These are phyloP conservation scores for Scortum barcoo DNA, from an alignment of 2,113 vertebrate genomes.

Conservation along the genomic window DNA sequence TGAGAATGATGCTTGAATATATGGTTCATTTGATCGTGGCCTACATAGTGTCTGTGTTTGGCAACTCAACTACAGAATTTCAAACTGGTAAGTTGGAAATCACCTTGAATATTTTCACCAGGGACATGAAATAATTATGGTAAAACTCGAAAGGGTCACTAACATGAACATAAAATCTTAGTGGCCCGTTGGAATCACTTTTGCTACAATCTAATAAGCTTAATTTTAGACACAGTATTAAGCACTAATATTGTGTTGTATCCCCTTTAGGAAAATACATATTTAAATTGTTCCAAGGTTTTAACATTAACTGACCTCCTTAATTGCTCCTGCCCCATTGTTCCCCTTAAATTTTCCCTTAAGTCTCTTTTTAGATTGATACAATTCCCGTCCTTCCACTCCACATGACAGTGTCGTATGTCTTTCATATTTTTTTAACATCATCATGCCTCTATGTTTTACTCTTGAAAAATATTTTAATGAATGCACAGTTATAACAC, in stretches of 20 bases:
- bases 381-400: background rate
- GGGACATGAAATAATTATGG: background rate
- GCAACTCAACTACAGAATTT: constrained; percentile 11
- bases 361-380: background rate
- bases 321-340: background rate
- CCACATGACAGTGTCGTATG: background rate
- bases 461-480: no score
- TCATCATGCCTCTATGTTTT: no score
- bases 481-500: no score
- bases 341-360: background rate
- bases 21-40: constrained; percentile 49
- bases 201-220: background rate
- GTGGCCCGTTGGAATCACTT: background rate
- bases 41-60: constrained; percentile 53
- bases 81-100: background rate
- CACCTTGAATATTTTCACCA: background rate
- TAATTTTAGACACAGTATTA: background rate
- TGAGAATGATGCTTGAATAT: constrained; percentile 38
- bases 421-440: background rate
- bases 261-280: background rate
- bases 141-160: background rate
- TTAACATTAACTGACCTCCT: background rate
- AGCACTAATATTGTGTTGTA: background rate
- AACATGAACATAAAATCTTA: background rate
- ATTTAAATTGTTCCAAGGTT: background rate